These are phyloP conservation scores for Clepsis dumicolana DNA, from an alignment of 2,888 invertebrate genomes.

Conservation along the genomic window DNA sequence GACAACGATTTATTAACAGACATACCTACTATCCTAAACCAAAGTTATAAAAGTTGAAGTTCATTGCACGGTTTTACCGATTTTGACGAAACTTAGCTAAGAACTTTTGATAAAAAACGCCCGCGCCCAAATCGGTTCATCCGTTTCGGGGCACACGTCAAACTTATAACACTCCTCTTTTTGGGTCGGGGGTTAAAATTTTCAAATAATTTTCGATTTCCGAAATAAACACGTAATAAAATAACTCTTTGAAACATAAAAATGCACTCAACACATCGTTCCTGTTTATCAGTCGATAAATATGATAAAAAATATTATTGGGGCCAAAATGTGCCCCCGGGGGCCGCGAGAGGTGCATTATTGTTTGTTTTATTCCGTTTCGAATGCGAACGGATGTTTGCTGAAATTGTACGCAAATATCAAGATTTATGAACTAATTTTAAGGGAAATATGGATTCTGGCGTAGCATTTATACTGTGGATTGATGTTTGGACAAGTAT, in stretches of 20 bases:
- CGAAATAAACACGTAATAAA: constrained; percentile 4
- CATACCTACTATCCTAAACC: too few species aligned
- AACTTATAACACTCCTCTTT: too few species aligned
- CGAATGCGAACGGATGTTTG: constrained; percentile 71
- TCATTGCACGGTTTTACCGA: too few species aligned
- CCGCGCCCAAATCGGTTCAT: too few species aligned
- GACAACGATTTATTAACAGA: too few species aligned
- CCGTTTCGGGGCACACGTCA: too few species aligned
- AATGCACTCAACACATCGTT: constrained; percentile 75
- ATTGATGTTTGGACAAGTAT: background rate
- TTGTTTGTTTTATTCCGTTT: constrained; percentile 83
- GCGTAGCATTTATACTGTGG: background rate
- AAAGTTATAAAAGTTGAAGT: too few species aligned
- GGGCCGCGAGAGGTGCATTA: constrained; percentile 68
- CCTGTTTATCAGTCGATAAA: constrained; percentile 85
- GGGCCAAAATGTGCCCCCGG: constrained; percentile 77
- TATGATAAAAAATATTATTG: constrained; percentile 85
- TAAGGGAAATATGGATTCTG: constrained; percentile 21
- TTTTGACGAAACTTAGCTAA: too few species aligned
- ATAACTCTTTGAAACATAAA: constrained; percentile 64
- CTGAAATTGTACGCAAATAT: constrained; percentile 75
- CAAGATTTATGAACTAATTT: constrained; percentile 69
- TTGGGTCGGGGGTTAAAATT: too few species aligned
- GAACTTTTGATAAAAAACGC: too few species aligned
- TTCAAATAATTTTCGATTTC: too few species aligned